Conservation (phyloP, 1,140 invertebrate genomes). For the Magallana ariakensis region DNA sequence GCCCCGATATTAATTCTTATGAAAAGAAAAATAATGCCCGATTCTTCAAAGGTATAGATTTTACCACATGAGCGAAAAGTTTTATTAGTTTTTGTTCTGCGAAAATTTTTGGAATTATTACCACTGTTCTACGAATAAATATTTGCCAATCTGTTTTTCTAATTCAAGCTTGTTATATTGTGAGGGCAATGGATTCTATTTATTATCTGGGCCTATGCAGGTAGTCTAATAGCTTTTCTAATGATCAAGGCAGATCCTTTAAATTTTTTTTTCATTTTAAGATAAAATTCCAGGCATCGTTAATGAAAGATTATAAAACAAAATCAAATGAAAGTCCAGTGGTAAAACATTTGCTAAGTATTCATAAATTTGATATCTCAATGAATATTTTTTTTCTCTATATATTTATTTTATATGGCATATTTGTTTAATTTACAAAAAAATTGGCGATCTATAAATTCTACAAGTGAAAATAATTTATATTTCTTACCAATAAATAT, state of each 20-base stretch:
- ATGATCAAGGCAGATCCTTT: background rate
- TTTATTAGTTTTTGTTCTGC: slow-evolving; percentile 29
- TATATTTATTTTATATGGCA: too few species aligned
- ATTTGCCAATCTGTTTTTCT: slow-evolving; percentile 34
- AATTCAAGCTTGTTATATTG: background rate
- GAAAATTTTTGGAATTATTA: slow-evolving; percentile 16
- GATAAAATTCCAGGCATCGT: background rate
- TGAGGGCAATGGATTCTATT: background rate
- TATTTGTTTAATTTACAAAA: too few species aligned
- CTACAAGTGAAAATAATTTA: too few species aligned
- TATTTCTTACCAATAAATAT: too few species aligned
- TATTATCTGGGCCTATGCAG: slow-evolving; percentile 22
- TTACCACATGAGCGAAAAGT: slow-evolving; percentile 9
- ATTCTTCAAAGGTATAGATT: slow-evolving; percentile 31
- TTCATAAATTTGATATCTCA: too few species aligned
- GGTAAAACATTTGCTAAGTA: too few species aligned
- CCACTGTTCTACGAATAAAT: slow-evolving; percentile 21
- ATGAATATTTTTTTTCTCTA: too few species aligned
- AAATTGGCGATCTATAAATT: too few species aligned
- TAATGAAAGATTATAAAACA: background rate
- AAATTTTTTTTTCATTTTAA: background rate
- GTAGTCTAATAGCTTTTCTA: slow-evolving; percentile 3
- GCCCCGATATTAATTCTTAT: background rate
- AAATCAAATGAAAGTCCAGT: too few species aligned
- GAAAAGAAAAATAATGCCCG: slow-evolving; percentile 16